Conservation (phyloP, 2,797 vertebrate species). For the Chrysocyon brachyurus region DNA sequence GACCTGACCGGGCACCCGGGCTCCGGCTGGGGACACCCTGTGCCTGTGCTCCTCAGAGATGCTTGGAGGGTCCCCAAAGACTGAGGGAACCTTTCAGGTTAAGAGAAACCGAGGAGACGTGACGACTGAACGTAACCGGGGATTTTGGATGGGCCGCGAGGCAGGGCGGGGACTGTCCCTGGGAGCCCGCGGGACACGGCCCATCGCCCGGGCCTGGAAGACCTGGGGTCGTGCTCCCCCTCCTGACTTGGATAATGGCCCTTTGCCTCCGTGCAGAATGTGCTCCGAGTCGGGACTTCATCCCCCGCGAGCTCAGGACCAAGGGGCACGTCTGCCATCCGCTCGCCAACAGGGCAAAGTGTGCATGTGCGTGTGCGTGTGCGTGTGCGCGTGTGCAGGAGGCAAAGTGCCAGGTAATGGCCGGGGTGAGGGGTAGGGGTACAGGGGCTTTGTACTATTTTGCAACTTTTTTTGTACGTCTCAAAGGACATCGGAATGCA, state of each 20-base stretch:
- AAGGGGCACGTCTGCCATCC: neutral
- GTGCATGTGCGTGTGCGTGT: fast-evolving
- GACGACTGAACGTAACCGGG: fast-evolving
- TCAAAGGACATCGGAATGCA: neutral
- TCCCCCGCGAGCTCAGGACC: neutral
- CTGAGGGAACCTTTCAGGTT: neutral
- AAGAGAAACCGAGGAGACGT: neutral
- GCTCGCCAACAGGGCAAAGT: neutral
- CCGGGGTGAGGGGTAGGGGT: neutral
- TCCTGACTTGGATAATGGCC: neutral
- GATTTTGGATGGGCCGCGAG: too few species aligned
- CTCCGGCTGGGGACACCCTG: neutral
- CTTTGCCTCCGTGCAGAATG: neutral
- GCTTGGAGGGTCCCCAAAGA: neutral
- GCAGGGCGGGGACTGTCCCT: too few species aligned
- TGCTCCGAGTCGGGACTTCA: neutral
- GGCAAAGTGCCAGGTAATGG: neutral
- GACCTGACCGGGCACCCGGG: too few species aligned
- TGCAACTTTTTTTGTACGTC: neutral
- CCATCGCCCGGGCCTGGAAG: neutral
- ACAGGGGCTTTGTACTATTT: neutral
- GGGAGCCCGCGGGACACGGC: neutral
- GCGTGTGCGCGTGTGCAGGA: fast-evolving
- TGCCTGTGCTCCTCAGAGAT: neutral
- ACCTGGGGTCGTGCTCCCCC: neutral